A percentile compares a stretch with the other conserved stretches of the same genome.
Evolutionary conservation across 2,888 invertebrate species (phyloP).

Genomic region (Macrostomum cliftonense): DNA sequence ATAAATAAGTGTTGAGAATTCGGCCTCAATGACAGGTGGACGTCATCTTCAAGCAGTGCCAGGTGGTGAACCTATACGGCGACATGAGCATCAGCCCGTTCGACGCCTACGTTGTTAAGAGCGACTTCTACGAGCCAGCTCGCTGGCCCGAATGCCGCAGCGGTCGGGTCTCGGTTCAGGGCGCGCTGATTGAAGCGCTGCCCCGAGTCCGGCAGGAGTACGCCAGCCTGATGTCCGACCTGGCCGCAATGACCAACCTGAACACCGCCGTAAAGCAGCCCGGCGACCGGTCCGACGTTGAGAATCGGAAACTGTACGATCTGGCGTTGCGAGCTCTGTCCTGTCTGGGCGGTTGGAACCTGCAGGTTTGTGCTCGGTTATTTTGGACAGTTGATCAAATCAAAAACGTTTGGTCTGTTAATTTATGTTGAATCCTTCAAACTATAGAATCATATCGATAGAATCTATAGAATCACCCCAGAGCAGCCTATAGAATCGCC

Average conservation of each 20-base stretch:
- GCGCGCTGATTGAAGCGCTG: slow-evolving; percentile 3
- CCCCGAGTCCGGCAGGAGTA: slow-evolving; percentile 12
- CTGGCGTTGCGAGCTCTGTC: slow-evolving; percentile 76
- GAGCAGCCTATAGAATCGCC: too few relatives aligned
- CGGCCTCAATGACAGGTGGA: too few relatives aligned
- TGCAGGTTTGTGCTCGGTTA: slow-evolving; percentile 60
- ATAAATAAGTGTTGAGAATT: too few relatives aligned
- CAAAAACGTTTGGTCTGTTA: too few relatives aligned
- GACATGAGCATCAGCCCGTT: slow-evolving; percentile 97
- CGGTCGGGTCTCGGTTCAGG: slow-evolving; percentile 1
- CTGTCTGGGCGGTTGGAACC: slow-evolving; percentile 83
- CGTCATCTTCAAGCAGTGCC: slow-evolving; percentile 10
- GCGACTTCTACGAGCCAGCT: slow-evolving; percentile 16
- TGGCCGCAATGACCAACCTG: slow-evolving; percentile 8
- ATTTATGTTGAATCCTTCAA: too few relatives aligned
- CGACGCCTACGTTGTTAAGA: slow-evolving; percentile 66
- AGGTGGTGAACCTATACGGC: slow-evolving; percentile 51
- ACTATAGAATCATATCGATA: too few relatives aligned
- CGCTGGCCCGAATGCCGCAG: slow-evolving; percentile 44
- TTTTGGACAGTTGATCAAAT: too few relatives aligned
- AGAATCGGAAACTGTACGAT: slow-evolving; percentile 74
- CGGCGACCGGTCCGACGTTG: slow-evolving; percentile 61
- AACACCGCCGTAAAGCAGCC: slow-evolving; percentile 74
- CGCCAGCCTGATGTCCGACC: slow-evolving; percentile 14
- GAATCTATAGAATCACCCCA: too few relatives aligned